phyloP scores from a whole-genome alignment of 2,888 invertebrate species.

The Eupithecia exiguata region DNA sequence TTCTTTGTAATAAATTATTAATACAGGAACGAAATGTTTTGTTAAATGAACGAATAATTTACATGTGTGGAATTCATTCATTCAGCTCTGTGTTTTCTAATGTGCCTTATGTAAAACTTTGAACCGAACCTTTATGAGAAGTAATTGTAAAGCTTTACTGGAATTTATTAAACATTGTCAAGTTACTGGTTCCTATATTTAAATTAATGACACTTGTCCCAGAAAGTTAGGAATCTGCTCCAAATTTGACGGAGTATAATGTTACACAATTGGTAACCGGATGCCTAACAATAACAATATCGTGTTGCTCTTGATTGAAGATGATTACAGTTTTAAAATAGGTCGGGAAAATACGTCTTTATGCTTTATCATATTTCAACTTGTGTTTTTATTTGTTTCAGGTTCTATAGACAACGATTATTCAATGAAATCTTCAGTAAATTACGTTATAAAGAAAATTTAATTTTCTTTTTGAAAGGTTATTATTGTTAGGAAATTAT shows the following conservation, averaged over 20 bases:
- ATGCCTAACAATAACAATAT: constrained; percentile 4
- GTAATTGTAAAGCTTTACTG: not conserved
- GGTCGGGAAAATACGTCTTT: not conserved
- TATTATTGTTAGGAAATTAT: not conserved
- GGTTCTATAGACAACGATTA: constrained; percentile 28
- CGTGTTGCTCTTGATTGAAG: not conserved
- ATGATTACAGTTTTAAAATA: not conserved
- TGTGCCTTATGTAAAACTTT: not conserved
- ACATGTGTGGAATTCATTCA: not conserved
- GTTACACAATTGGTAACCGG: constrained; percentile 6
- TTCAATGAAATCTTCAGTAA: constrained; percentile 2
- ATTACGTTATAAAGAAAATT: constrained; percentile 23
- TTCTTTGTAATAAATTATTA: not conserved
- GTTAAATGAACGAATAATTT: not conserved
- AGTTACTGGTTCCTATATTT: not conserved
- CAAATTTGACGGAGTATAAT: constrained; percentile 8
- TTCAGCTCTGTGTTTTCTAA: not conserved
- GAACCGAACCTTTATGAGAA: not conserved
- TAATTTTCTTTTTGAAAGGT: constrained; percentile 13
- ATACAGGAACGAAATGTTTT: not conserved
- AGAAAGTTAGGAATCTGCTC: constrained; percentile 5
- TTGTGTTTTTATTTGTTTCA: constrained; percentile 27
- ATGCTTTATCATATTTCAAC: not conserved
- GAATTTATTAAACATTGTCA: constrained; percentile 10
- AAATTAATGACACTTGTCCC: constrained; percentile 19